phyloP scores from a whole-genome alignment of 1,140 invertebrate genomes.

The Elysia chlorotica region DNA sequence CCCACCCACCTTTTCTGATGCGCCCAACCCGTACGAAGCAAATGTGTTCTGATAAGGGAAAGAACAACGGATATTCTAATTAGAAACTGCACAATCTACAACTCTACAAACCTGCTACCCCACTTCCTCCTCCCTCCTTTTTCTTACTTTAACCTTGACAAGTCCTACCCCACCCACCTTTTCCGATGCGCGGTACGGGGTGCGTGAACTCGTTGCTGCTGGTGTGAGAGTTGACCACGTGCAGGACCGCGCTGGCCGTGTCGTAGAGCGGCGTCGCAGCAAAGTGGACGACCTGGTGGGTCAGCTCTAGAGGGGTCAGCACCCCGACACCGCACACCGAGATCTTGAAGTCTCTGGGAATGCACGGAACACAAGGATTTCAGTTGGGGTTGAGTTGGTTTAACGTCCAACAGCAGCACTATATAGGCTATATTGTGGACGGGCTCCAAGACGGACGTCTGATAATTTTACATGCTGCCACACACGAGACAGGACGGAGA shows the following conservation, averaged over 20 bases:
- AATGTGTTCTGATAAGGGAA: not conserved
- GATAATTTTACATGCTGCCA: too few species aligned
- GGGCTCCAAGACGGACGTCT: too few species aligned
- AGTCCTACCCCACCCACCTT: constrained; percentile 44
- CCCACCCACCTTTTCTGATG: too few species aligned
- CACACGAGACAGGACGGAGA: too few species aligned
- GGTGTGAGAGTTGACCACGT: constrained; percentile 58
- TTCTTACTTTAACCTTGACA: too few species aligned
- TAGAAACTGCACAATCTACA: not conserved
- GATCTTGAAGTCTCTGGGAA: constrained; percentile 58
- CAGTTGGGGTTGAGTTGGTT: too few species aligned
- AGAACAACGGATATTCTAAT: not conserved
- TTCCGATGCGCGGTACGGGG: constrained; percentile 60
- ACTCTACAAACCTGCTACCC: not conserved
- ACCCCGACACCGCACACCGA: constrained; percentile 59
- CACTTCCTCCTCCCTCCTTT: too few species aligned
- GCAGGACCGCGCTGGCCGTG: constrained; percentile 44
- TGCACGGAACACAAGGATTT: too few species aligned
- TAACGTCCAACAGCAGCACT: too few species aligned
- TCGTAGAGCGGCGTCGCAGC: constrained; percentile 57
- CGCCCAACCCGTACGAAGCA: too few species aligned
- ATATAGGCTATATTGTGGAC: too few species aligned
- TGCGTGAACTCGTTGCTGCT: constrained; percentile 59
- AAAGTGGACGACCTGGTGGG: constrained; percentile 59
- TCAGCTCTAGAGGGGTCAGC: constrained; percentile 58